Evolutionary conservation across 2,888 invertebrate genomes (phyloP), one percentile per base, ranked within the genome.

Genomic region (Athalia cordata): DNA sequence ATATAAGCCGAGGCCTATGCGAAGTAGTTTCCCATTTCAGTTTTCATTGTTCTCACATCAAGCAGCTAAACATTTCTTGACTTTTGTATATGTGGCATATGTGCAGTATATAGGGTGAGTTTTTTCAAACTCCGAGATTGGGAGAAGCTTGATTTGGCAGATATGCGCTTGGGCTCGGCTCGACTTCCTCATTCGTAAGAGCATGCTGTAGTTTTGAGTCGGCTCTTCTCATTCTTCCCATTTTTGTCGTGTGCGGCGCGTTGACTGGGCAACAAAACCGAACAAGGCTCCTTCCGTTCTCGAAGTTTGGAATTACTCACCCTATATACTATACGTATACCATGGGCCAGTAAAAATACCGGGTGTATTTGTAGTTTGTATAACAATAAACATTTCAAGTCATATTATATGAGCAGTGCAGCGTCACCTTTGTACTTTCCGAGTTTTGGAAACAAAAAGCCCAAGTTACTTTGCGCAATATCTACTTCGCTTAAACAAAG

Each of bases 31-130:
- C 80, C 80, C 70, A 82, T 82, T 81, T 70, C 70, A 66, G 61
- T 47, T 68, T 68, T 79, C 59, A 82, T 82, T 82, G 82, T 82
- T 80, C 79, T 74, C 78, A 61, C 68, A 74, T 64, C 49, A 68
- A 61, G 7, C 68, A 68, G 62, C 15, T 79, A 67, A 82, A 81
- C 77, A 82, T 79, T 66, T 64, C 68, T 9, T 67, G 77, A 65
- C 80, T 70, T 45, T 11, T 49, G 49, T 47, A 13, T 45, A n/a
- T 65, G 45, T 29, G 45, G 49, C 6, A 6, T 55, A 55, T 29
- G 11, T n/a, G 6, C 6, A 15, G 29, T 68, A 29, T 29, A 29
- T 29, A 29, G 29, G 29, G 29, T 29, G 29, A 29, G 29, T 29
- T 29, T 2, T 29, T 29, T 2, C 2, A 29, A 29, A 29, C 29